Base-by-base conservation (phyloP, 2,888 invertebrate genomes). In the Tenodera sinensis region DNA sequence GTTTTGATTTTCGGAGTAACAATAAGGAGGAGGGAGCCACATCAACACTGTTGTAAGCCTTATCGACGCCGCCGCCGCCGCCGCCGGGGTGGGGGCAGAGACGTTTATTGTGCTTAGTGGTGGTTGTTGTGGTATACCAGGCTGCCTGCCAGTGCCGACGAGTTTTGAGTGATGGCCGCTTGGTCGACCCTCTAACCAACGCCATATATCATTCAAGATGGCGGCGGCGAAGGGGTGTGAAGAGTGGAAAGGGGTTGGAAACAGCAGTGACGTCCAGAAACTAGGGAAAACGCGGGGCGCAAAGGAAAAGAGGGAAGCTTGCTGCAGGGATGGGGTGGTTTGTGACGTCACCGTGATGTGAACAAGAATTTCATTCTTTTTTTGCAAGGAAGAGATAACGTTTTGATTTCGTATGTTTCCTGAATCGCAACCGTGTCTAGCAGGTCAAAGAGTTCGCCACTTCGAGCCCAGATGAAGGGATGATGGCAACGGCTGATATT, bases 161-260 rank as follows among this genome's bases (percentile, higher is more conserved):
- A 83, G 89, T 88, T 88, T 94, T 94, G 94, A 94, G 94, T 94
- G 94, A 94, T 94, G 94, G 94, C 94, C 94, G 94, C 94, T 93
- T 93, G 93, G 94, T 92, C 94, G 94, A 94, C 94, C 94, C 93
- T 93, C 93, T 94, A 94, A 94, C 94, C 94, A 93, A 93, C 93
- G 94, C 94, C 94, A 94, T 94, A 94, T 93, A 94, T 94, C 94
- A 94, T 94, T 94, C 94, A 94, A 93, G 93, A 93, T 94, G 93
- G 93, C 93, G 93, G 93, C 91, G 88, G 89, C 92, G 91, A 90
- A 81, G 82, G 82, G 89, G 54, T 34, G 86, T 42, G 47, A 88
- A 34, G 87, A 82, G 87, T 83, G 81, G 89, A 88, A 84, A 92
- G 91, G 92, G 91, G 90, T 90, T 91, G 91, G 90, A 90, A 91